phyloP scores from a whole-genome alignment of 2,797 vertebrate genomes.

The Pseudochirops cupreus region DNA sequence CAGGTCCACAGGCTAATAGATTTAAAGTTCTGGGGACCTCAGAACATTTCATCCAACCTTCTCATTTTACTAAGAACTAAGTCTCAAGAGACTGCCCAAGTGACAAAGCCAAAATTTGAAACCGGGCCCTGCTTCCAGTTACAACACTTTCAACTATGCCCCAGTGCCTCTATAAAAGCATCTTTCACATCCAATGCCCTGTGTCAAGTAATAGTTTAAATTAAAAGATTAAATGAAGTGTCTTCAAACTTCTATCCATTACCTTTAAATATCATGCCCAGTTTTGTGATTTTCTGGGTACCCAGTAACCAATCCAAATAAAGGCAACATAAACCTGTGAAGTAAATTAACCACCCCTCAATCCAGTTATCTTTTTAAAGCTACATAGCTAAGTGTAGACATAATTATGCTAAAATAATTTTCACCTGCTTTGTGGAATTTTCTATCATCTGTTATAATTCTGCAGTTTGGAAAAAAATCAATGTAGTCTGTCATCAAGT shows the following conservation, averaged over 20 bases:
- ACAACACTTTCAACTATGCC: no score
- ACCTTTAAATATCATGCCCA: neutral
- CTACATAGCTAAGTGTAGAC: conserved; percentile 61
- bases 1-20: no score
- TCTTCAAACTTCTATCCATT: no score
- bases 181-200: neutral
- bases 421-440: conserved; percentile 77
- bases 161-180: neutral
- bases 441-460: conserved; percentile 73
- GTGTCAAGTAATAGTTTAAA: no score
- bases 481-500: conserved; percentile 59
- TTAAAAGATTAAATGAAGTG: no score
- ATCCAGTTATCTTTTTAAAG: conserved; percentile 56
- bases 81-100: no score
- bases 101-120: neutral
- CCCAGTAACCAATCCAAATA: neutral
- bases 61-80: no score
- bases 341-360: neutral
- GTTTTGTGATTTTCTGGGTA: neutral
- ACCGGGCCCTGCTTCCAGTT: neutral
- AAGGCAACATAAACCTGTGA: neutral
- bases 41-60: no score
- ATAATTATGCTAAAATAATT: conserved; percentile 71
- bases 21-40: no score
- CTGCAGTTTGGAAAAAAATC: conserved; percentile 76